Evolutionary conservation across 2,888 invertebrate species (phyloP), one percentile per base, ranked within the genome.

Genomic region (Yponomeuta cagnagella): DNA sequence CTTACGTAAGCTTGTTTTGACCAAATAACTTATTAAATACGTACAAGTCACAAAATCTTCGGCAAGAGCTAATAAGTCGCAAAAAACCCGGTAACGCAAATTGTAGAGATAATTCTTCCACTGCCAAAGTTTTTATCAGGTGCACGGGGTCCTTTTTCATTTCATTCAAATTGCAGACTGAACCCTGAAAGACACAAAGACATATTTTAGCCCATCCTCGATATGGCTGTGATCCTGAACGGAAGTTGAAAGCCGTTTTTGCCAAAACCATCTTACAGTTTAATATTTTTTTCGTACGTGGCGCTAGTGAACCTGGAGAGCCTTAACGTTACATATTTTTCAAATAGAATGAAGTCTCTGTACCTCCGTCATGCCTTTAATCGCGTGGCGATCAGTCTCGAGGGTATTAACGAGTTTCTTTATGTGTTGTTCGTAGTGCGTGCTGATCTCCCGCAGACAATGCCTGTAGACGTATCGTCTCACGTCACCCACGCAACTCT

Each of bases 41-140:
- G 72, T 76, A 85, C 86, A 70, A 77, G 43, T 73, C 68, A 71
- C 87, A 88, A 75, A 82, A 76, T 58, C 70, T 43, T 12, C 78
- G 76, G 71, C 88, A 88, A 15, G 75, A 75, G 72, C 78, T 79
- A 8, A 88, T 78, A 8, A 86, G 77, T 70, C 85, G 74, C 72
- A 88, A 75, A 73, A 86, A 88, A 2, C 82, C 84, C 33, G 87
- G 85, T 63, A 89, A 73, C 2, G 87, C 86, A 70, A 88, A 88
- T 64, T 84, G 80, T 70, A 88, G 74, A 0, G 84, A 79, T 2
- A 81, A 82, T 67, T 82, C 81, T 70, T 89, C 86, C 80, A 82
- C 83, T 0, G 86, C 85, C 43, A 89, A 73, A 30, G 74, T 73
- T 76, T 85, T 85, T 37, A 88, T 78, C 33, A 87, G 76, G 43